phyloP scores from a whole-genome alignment of 2,113 vertebrate species.

The Thryonomys swinderianus region DNA sequence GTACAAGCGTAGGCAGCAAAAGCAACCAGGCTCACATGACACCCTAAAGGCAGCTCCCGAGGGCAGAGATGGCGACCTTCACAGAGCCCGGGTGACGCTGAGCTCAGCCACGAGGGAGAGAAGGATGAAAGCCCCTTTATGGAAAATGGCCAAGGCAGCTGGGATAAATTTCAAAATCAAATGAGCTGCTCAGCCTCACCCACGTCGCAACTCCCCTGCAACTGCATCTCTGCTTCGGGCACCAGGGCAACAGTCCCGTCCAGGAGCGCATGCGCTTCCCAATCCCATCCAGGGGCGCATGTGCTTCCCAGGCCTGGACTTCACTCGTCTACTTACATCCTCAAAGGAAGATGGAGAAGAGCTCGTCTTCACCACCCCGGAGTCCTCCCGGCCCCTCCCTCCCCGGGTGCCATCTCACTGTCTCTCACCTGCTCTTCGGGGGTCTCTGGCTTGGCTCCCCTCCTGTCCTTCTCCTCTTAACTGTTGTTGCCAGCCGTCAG shows the following conservation, averaged over 20 bases:
- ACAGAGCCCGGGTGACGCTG: neutral
- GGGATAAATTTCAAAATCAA: conserved; percentile 40
- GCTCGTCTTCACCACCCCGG: neutral
- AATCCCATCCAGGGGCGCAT: neutral
- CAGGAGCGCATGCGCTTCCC: neutral
- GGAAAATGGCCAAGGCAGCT: neutral
- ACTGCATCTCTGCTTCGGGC: neutral
- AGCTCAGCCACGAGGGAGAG: neutral
- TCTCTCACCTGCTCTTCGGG: neutral
- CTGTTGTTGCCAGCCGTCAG: neutral
- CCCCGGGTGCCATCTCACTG: neutral
- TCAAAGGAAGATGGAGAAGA: neutral
- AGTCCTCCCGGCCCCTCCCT: neutral
- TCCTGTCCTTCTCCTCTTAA: neutral
- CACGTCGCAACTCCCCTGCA: neutral
- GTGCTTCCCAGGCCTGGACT: neutral
- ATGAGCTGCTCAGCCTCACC: conserved; percentile 13
- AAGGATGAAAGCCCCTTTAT: neutral
- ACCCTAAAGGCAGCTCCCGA: conserved; percentile 23
- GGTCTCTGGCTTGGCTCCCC: neutral
- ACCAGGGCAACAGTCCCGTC: neutral
- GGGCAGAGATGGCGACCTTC: neutral
- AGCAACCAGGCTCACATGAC: neutral
- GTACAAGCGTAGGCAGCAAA: neutral
- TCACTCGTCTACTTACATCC: neutral